Base-by-base conservation (phyloP, 2,888 invertebrate genomes). In the Athrips mouffetella region DNA sequence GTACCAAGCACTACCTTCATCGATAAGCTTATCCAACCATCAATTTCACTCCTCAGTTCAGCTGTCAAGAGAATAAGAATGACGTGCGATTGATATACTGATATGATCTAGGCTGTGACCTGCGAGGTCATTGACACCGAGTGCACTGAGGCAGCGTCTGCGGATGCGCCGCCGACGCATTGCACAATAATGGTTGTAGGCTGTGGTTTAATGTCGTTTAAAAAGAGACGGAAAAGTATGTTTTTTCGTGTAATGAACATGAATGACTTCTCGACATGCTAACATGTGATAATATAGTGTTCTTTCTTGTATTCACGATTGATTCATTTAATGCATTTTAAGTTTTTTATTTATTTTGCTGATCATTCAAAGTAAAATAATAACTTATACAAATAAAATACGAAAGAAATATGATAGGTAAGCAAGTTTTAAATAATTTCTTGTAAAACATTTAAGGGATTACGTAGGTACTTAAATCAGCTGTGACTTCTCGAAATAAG, bases 81-180 rank as follows among this genome's bases (percentile, higher is more conserved):
- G 41, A 30, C 35, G 48, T 48, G 27, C 20, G 44, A 25, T 42
- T 45, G 41, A 44, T 25, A 31, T 44, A 30, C 44, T 31, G 44
- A 44, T 44, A 44, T 21, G 21, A 30, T 45, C 21, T 51, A 27
- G 10, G 40, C 40, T 47, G 41, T 41, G 49, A 45, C 47, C 45
- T 45, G 72, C 64, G 53, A 61, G 76, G 77, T 76, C 77, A 63
- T 58, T 67, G 80, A 77, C 81, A 68, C 67, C 54, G 64, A 68
- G 73, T 73, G 76, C 80, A 73, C 67, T 70, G 73, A 70, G 20
- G 18, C 37, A 21, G 60, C 68, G 66, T 70, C 73, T 63, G 69
- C 76, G 74, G 75, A 76, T 78, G 80, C 76, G 70, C 67, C 61
- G 54, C 71, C 20, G 18, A 21, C 74, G 72, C 76, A 72, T 76